Percentiles rank a stretch among this genome's conserved stretches.
These are phyloP conservation scores for Oncorhynchus gorbuscha DNA, from an alignment of 2,113 vertebrate species.

Conservation along the genomic window DNA sequence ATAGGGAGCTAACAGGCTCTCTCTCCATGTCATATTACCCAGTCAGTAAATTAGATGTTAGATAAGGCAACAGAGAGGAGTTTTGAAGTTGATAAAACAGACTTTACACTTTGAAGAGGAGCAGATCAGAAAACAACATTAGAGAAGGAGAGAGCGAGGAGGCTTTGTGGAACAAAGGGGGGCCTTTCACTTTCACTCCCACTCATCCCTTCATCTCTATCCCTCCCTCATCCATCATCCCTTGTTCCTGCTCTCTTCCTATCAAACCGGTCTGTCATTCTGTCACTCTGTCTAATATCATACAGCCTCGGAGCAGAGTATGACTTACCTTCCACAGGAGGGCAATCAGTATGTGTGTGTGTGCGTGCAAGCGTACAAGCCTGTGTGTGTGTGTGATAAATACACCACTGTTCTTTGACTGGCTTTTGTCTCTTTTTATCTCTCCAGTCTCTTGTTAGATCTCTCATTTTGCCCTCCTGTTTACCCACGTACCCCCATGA, in stretches of 20 bases:
- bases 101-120: constrained; percentile 69
- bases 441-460: neutral
- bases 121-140: constrained; percentile 67
- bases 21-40: constrained; percentile 4
- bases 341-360: constrained; percentile 8
- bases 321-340: constrained; percentile 35
- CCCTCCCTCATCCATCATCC: constrained; percentile 57
- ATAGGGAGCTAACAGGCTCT: neutral
- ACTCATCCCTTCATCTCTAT: too few species aligned
- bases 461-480: neutral
- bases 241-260: constrained; percentile 53
- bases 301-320: constrained; percentile 38
- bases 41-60: constrained; percentile 66
- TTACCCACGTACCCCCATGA: neutral
- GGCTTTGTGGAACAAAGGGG: constrained; percentile 66
- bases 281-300: constrained; percentile 50
- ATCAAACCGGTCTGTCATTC: constrained; percentile 47
- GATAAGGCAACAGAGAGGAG: constrained; percentile 64
- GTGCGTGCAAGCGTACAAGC: neutral
- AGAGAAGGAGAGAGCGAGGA: constrained; percentile 35
- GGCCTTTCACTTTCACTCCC: constrained; percentile 28
- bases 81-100: constrained; percentile 63
- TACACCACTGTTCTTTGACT: neutral
- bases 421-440: neutral
- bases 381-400: neutral